Base-by-base conservation (phyloP, 2,888 invertebrate species). In the Iphiclides podalirius region DNA sequence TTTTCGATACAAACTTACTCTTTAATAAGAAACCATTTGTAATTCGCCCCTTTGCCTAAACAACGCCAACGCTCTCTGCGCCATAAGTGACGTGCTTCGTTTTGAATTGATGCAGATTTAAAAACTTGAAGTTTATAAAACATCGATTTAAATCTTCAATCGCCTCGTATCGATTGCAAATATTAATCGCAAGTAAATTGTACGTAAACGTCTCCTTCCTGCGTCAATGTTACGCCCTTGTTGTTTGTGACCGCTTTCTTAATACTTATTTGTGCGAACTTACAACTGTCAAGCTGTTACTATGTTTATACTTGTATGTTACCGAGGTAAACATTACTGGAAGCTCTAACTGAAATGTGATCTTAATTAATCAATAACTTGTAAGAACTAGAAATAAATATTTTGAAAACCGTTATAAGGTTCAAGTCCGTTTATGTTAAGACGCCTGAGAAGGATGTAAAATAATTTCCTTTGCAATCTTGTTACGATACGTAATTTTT, bases 401-500 rank as follows among this genome's bases (percentile, higher is more conserved):
- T 44, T 35, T 36, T 26, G 44, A 15, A 36, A 11, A 6, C 16
- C 36, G 12, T 36, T 45, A 6, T 20, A 6, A 20, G n/a, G n/a
- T n/a, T 58, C 58, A 56, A 64, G 57, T 61, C 59, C 52, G 51
- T 37, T 26, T 7, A 1, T 26, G 4, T 8, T 9, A 26, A 8
- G 26, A 26, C 8, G 31, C 31, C 11, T 2, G 31, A 2, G 12
- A 9, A n/a, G 12, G n/a, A 31, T 11, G n/a, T 11, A 28, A 28
- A 28, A 9, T 28, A 11, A 31, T 31, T 12, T 31, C n/a, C 8
- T 31, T 31, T 12, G 54, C 53, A 58, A 53, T 57, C 63, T 58
- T 63, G 57, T 58, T 55, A 61, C 63, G 64, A 61, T 59, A 66
- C 64, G 66, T 75, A 69, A 70, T 70, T 63, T 31, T 64, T 67